A percentile compares a stretch with the other conserved stretches of the same genome.
Evolutionary conservation across 2,113 vertebrate genomes (phyloP).

Genomic region (Zonotrichia leucophrys): DNA sequence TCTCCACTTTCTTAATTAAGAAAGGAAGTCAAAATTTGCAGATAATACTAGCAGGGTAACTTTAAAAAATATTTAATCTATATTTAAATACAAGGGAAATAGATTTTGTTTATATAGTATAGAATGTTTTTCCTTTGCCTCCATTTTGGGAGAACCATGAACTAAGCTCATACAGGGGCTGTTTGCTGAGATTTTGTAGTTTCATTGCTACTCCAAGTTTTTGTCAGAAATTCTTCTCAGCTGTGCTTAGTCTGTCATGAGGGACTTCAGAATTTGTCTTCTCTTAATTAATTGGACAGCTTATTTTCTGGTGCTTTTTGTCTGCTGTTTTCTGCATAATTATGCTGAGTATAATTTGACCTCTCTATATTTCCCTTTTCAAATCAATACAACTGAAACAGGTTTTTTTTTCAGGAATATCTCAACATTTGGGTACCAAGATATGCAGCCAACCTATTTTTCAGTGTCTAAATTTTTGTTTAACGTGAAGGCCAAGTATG

Average conservation of each 20-base stretch:
- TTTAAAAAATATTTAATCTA: neutral
- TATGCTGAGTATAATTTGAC: neutral
- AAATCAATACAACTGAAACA: neutral
- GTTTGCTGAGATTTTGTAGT: neutral
- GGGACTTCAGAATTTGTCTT: neutral
- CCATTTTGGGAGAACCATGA: neutral
- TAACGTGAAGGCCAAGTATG: neutral
- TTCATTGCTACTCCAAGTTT: neutral
- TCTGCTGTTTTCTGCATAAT: neutral
- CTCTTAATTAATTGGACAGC: neutral
- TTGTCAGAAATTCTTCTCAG: neutral
- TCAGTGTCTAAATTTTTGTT: neutral
- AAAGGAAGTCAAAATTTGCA: neutral
- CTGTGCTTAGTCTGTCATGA: neutral
- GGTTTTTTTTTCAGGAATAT: neutral
- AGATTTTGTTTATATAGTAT: neutral
- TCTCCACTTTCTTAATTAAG: neutral
- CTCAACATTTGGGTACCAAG: neutral
- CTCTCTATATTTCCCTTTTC: neutral
- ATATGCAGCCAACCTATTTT: neutral
- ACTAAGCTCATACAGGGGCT: neutral
- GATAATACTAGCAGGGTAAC: neutral
- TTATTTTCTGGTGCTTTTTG: neutral
- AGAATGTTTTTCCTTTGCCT: neutral
- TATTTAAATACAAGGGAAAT: neutral